phyloP scores from a whole-genome alignment of 2,888 invertebrate genomes.

The Hoplodrina blanda region DNA sequence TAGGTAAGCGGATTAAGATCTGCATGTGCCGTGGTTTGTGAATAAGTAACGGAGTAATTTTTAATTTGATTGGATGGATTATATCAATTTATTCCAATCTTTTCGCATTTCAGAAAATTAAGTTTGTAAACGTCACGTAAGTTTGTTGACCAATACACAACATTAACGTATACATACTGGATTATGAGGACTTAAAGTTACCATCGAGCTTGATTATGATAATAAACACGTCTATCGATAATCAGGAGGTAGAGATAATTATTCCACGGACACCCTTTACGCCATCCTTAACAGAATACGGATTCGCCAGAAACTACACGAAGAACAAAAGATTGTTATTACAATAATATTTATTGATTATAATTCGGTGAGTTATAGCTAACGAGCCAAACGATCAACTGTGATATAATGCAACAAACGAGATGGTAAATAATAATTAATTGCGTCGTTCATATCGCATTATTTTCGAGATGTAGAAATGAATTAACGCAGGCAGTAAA shows the following conservation, averaged over 20 bases:
- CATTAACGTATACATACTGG: neutral
- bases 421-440: slow-evolving; percentile 54
- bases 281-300: neutral
- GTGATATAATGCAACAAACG: slow-evolving; percentile 61
- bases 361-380: slow-evolving; percentile 55
- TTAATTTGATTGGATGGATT: too few relatives aligned
- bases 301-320: neutral
- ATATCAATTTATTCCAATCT: too few relatives aligned
- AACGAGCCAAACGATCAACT: slow-evolving; percentile 66
- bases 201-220: neutral
- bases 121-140: too few relatives aligned
- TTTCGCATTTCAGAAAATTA: neutral
- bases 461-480: slow-evolving; percentile 58
- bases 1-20: neutral
- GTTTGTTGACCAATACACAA: neutral
- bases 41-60: neutral
- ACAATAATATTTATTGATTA: slow-evolving; percentile 65
- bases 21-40: neutral
- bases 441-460: slow-evolving; percentile 52
- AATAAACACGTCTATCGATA: neutral
- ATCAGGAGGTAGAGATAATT: too few relatives aligned
- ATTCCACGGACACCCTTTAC: too few relatives aligned
- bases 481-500: slow-evolving; percentile 51
- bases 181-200: neutral
- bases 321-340: slow-evolving; percentile 70